Percentiles rank a stretch among this genome's conserved stretches.
Conservation (phyloP, 2,888 invertebrate genomes). For the Carcina quercana region DNA sequence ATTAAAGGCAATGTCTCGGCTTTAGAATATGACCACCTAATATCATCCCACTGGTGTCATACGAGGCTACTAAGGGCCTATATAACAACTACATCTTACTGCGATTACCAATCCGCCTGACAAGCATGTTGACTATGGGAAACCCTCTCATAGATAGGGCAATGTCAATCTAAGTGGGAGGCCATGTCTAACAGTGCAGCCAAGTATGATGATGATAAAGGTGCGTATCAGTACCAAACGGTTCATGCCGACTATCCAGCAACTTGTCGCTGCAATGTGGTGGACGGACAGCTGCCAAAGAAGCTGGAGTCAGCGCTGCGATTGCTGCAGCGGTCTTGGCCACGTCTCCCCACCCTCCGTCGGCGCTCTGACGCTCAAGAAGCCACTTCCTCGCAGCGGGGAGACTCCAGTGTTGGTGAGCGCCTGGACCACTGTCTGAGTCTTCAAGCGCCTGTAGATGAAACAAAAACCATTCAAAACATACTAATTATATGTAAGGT, state of each 20-base stretch:
- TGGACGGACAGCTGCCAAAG: constrained; percentile 79
- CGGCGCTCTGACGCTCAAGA: constrained; percentile 80
- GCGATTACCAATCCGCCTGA: too few relatives aligned
- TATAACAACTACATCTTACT: too few relatives aligned
- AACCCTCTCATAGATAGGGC: too few relatives aligned
- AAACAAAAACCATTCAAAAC: not conserved
- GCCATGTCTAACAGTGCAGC: too few relatives aligned
- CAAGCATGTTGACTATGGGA: too few relatives aligned
- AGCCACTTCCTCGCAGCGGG: constrained; percentile 86
- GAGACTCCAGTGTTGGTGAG: constrained; percentile 81
- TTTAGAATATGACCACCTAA: too few relatives aligned
- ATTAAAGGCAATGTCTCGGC: too few relatives aligned
- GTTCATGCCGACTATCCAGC: constrained; percentile 60
- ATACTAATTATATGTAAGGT: too few relatives aligned
- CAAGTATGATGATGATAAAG: too few relatives aligned
- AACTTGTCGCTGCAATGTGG: constrained; percentile 72
- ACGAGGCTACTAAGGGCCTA: too few relatives aligned
- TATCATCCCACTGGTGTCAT: too few relatives aligned
- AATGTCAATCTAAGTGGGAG: too few relatives aligned
- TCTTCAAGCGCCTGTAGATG: constrained; percentile 83
- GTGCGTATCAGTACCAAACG: constrained; percentile 51
- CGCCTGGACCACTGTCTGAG: constrained; percentile 76
- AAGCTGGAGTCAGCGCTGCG: constrained; percentile 83
- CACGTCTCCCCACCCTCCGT: constrained; percentile 86
- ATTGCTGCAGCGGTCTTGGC: constrained; percentile 86